Evolutionary conservation across 2,888 invertebrate species (phyloP).

Genomic region (Blastobasis adustella): DNA sequence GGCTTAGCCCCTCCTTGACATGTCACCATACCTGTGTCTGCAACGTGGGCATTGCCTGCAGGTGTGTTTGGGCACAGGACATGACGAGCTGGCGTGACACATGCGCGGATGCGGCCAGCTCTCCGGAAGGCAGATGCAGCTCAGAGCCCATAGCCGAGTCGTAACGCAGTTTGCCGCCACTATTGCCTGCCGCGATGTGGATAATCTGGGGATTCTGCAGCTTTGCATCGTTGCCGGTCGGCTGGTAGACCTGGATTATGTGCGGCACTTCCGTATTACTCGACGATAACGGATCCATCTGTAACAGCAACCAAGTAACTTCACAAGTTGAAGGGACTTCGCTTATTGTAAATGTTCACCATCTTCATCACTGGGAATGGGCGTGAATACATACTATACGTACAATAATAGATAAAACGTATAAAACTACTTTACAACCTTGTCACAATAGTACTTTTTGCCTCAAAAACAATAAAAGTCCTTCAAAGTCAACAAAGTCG

Average conservation of each 20-base stretch:
- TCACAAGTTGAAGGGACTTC: no score
- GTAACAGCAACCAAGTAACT: no score
- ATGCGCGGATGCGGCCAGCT: constrained; percentile 41
- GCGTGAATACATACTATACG: no score
- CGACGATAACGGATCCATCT: no score
- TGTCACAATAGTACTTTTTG: no score
- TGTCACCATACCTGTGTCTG: constrained; percentile 16
- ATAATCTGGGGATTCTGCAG: constrained; percentile 43
- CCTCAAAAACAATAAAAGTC: no score
- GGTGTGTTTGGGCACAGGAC: constrained; percentile 51
- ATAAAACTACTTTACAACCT: no score
- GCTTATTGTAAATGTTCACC: no score
- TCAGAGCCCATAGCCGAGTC: constrained; percentile 50
- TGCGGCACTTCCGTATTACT: constrained; percentile 32
- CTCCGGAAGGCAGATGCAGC: constrained; percentile 20
- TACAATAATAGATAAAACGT: no score
- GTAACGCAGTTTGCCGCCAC: constrained; percentile 49
- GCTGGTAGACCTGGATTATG: constrained; percentile 54
- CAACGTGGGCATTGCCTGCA: constrained; percentile 34
- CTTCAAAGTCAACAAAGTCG: no score
- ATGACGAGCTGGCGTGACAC: constrained; percentile 51
- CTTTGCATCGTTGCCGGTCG: constrained; percentile 29
- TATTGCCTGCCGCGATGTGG: constrained; percentile 43
- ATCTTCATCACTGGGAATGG: no score
- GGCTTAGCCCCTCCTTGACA: no score